Percentiles rank a stretch among this genome's conserved stretches.
Conservation (phyloP, 2,113 vertebrate species). For the cattle (Bos taurus) region ARS-UCD2.0 NC_037339.1:23858001-23858500, state of each 20-base stretch:
- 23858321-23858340: background rate
- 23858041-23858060: conserved; percentile 26
- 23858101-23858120: background rate
- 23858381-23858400: background rate
- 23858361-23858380: background rate
- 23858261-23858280: background rate
- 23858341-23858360: background rate
- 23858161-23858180: background rate
- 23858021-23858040: conserved; percentile 29
- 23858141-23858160: background rate
- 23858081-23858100: conserved; percentile 29
- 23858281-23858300: background rate
- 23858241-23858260: background rate
- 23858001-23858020: background rate
- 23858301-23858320: background rate
- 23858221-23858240: background rate
- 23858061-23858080: conserved; percentile 16
- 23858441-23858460: background rate
- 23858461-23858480: background rate
- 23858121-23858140: conserved; percentile 25
- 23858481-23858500: background rate
- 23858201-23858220: background rate
- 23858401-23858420: background rate
- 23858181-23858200: background rate
- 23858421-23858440: background rate